Evolutionary conservation across 2,113 vertebrate species (phyloP).

Genomic region (Anhinga anhinga): DNA sequence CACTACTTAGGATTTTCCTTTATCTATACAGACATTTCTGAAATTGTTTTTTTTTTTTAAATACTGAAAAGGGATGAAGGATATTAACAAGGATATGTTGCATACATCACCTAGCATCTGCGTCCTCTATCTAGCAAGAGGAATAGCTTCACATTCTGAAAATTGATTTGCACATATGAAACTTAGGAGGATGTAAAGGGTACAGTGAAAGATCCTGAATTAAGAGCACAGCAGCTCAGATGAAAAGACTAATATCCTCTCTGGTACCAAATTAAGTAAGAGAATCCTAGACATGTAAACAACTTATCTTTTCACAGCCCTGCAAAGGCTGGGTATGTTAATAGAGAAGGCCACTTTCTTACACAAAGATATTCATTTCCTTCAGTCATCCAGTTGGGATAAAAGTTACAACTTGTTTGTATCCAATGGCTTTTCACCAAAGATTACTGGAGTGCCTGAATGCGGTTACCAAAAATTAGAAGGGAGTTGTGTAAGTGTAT

Average conservation of each 20-base stretch:
- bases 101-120: not conserved
- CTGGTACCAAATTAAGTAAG: not conserved
- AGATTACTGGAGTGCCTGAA: not conserved
- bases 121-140: not conserved
- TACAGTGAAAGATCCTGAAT: not conserved
- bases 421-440: conserved; percentile 37
- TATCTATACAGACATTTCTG: not conserved
- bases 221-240: not conserved
- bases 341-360: not conserved
- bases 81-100: not conserved
- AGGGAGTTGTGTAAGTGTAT: conserved; percentile 42
- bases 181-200: not conserved
- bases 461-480: conserved; percentile 15
- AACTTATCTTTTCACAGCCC: not conserved
- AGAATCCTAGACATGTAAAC: not conserved
- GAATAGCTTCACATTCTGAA: not conserved
- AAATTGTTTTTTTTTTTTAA: not conserved
- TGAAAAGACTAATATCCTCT: not conserved
- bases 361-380: not conserved
- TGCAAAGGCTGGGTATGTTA: not conserved
- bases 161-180: not conserved
- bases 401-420: conserved; percentile 32
- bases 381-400: not conserved
- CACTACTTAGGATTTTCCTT: not conserved
- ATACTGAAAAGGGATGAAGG: not conserved